Percentiles rank a stretch among this genome's conserved stretches.
These are phyloP conservation scores for Heliconius sara DNA, from an alignment of 2,888 invertebrate genomes.

Conservation along the genomic window DNA sequence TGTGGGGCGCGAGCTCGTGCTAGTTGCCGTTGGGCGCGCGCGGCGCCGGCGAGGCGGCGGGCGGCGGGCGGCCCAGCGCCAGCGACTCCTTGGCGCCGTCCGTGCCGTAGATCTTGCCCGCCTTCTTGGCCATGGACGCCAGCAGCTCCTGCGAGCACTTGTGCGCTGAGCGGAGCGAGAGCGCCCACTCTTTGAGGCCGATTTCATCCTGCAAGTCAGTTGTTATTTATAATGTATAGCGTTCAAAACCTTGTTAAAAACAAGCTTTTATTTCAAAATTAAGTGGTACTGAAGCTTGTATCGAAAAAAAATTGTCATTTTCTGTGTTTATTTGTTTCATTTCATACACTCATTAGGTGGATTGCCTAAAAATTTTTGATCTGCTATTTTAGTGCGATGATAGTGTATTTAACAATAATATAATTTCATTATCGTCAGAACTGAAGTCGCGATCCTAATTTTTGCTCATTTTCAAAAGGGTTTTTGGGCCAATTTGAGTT, in stretches of 20 bases:
- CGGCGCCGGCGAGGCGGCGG: slow-evolving; percentile 62
- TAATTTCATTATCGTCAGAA: too few species aligned
- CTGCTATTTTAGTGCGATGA: too few species aligned
- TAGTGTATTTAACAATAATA: too few species aligned
- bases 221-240: too few species aligned
- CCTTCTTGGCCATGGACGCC: slow-evolving; percentile 98
- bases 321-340: slow-evolving; percentile 10
- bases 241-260: background rate
- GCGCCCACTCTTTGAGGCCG: slow-evolving; percentile 99
- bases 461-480: too few species aligned
- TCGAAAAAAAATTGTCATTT: background rate
- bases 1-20: slow-evolving; percentile 80
- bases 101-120: slow-evolving; percentile 99
- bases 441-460: too few species aligned
- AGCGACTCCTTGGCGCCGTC: slow-evolving; percentile 73
- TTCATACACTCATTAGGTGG: too few species aligned
- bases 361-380: too few species aligned
- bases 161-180: slow-evolving; percentile 97
- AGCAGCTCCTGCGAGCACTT: slow-evolving; percentile 97
- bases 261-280: too few species aligned
- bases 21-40: slow-evolving; percentile 79
- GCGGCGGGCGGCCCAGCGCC: slow-evolving; percentile 57
- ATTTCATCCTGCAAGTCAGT: slow-evolving; percentile 99
- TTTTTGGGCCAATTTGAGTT: too few species aligned
- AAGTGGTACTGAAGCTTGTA: too few species aligned